Conservation (phyloP, 2,113 vertebrate species). For the Apistogramma diplotaenia region DNA sequence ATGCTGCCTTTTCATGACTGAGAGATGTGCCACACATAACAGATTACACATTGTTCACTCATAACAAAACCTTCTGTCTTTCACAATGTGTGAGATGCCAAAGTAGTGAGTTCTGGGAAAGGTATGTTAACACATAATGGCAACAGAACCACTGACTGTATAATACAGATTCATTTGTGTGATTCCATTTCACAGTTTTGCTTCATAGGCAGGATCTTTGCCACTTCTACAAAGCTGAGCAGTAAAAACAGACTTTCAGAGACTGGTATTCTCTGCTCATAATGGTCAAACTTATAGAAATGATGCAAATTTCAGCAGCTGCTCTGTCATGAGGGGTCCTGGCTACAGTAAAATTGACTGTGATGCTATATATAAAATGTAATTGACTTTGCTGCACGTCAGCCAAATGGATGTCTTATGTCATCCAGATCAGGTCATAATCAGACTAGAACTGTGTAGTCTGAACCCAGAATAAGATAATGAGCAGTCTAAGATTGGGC, state of each 20-base stretch:
- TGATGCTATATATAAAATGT: background rate
- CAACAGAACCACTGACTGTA: background rate
- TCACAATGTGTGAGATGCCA: background rate
- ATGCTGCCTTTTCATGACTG: background rate
- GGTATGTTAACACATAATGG: too few species aligned
- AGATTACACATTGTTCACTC: background rate
- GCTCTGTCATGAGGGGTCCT: background rate
- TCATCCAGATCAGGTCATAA: background rate
- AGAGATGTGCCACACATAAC: background rate
- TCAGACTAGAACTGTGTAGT: background rate
- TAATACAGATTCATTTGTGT: background rate
- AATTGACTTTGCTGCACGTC: background rate
- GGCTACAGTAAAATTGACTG: background rate
- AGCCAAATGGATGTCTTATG: background rate
- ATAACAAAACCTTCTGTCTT: background rate
- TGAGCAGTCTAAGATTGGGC: background rate
- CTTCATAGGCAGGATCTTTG: background rate
- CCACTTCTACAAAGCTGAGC: background rate
- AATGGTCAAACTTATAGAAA: background rate
- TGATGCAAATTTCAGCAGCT: background rate
- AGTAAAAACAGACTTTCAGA: background rate
- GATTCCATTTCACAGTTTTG: background rate
- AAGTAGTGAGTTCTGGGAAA: background rate
- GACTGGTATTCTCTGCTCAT: background rate
- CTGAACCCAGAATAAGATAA: background rate